These are phyloP conservation scores for Lasioglossum villosulum DNA, from an alignment of 2,888 invertebrate species.

Conservation along the genomic window DNA sequence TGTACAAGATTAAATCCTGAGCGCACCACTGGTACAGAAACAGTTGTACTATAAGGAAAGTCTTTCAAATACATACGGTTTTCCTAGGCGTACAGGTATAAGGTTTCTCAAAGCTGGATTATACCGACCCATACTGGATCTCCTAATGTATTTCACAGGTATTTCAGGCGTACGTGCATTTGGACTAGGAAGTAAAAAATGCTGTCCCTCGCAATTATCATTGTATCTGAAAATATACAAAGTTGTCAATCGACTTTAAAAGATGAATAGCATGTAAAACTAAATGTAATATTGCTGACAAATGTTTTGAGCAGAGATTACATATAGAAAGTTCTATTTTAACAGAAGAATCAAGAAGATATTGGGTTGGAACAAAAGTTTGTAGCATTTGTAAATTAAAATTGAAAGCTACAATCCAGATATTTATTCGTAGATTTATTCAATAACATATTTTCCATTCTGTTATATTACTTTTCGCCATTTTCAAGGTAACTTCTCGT, in stretches of 20 bases:
- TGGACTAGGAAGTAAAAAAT: conserved; percentile 63
- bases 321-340: neutral
- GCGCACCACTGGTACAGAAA: too few relatives aligned
- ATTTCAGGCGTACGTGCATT: conserved; percentile 50
- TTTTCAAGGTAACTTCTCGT: too few relatives aligned
- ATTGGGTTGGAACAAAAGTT: neutral
- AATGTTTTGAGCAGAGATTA: neutral
- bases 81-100: conserved; percentile 76
- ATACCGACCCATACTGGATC: conserved; percentile 73
- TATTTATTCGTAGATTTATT: too few relatives aligned
- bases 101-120: conserved; percentile 76
- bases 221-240: conserved; percentile 29
- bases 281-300: neutral
- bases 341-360: neutral
- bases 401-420: too few relatives aligned
- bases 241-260: neutral
- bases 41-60: neutral
- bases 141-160: conserved; percentile 66
- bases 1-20: too few relatives aligned
- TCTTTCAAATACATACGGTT: conserved; percentile 65
- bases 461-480: too few relatives aligned
- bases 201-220: conserved; percentile 27
- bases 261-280: neutral
- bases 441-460: too few relatives aligned
- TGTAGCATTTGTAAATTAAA: too few relatives aligned